phyloP scores from a whole-genome alignment of 2,888 invertebrate genomes.

The Hyles lineata region DNA sequence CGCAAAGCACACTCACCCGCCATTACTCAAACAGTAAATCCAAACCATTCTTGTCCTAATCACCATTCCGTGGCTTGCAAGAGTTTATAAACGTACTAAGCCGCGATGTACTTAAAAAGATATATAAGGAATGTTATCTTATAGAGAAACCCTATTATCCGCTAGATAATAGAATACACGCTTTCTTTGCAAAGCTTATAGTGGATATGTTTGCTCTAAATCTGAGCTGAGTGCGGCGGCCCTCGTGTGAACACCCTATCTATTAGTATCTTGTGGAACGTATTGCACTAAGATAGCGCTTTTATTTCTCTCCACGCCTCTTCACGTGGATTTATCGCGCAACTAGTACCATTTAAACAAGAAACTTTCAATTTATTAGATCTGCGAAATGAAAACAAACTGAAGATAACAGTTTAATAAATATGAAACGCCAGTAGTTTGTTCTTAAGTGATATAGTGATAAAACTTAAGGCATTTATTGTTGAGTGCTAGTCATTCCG shows the following conservation, averaged over 20 bases:
- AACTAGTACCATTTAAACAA: constrained; percentile 49
- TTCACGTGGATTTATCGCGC: constrained; percentile 58
- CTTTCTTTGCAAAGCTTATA: constrained; percentile 55
- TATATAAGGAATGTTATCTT: constrained; percentile 8
- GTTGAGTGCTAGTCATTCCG: constrained; percentile 6
- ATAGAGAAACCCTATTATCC: constrained; percentile 30
- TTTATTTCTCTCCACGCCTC: constrained; percentile 60
- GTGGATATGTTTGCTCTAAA: constrained; percentile 56
- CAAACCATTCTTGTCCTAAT: constrained; percentile 12
- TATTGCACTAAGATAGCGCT: constrained; percentile 66
- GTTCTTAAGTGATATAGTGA: constrained; percentile 22
- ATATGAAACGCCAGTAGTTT: constrained; percentile 14
- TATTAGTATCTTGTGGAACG: constrained; percentile 57
- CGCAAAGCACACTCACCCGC: too few relatives aligned
- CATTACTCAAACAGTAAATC: too few relatives aligned
- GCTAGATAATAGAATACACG: constrained; percentile 39
- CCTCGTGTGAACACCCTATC: constrained; percentile 41
- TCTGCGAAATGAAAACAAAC: constrained; percentile 27
- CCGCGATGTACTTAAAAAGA: constrained; percentile 6
- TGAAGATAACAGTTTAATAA: constrained; percentile 28
- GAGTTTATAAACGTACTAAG: constrained; percentile 5
- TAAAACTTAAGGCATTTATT: constrained; percentile 15
- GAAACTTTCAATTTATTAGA: constrained; percentile 48
- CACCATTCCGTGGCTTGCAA: constrained; percentile 8
- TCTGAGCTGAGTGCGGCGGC: constrained; percentile 48